phyloP scores from a whole-genome alignment of 1,140 invertebrate species.

The Mylabris phalerata region DNA sequence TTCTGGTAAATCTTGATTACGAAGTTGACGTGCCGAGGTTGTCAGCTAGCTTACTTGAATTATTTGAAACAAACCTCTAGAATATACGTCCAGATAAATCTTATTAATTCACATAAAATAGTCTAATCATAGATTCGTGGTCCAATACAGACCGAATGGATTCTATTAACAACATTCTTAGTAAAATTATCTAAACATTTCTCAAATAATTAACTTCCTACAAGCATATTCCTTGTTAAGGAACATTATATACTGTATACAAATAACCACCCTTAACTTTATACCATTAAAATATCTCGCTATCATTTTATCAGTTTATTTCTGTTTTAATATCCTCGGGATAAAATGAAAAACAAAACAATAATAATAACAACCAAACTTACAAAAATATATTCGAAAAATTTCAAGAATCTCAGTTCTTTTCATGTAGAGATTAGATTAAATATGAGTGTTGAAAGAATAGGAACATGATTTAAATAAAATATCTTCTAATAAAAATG shows the following conservation, averaged over 20 bases:
- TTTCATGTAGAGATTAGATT: no score
- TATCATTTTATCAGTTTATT: no score
- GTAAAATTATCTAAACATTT: constrained; percentile 10
- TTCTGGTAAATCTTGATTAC: constrained; percentile 15
- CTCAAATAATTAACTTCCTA: constrained; percentile 11
- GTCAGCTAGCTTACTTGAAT: constrained; percentile 10
- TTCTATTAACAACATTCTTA: constrained; percentile 10
- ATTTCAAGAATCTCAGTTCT: no score
- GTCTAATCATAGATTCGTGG: constrained; percentile 11
- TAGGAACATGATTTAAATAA: constrained; percentile 12
- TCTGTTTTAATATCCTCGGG: no score
- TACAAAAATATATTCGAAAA: no score
- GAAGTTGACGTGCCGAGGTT: constrained; percentile 11
- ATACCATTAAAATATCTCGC: no score
- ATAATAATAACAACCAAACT: no score
- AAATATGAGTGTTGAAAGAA: no score
- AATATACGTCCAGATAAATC: constrained; percentile 15
- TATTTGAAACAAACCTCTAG: constrained; percentile 5
- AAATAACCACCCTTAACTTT: no score
- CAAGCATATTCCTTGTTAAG: constrained; percentile 8
- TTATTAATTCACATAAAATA: constrained; percentile 12
- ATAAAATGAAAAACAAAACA: no score
- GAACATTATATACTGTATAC: background rate
- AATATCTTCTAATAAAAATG: constrained; percentile 18
- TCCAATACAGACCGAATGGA: background rate